Evolutionary conservation across 2,888 invertebrate species (phyloP), one percentile per base, ranked within the genome.

Genomic region (Dusona sp.): DNA sequence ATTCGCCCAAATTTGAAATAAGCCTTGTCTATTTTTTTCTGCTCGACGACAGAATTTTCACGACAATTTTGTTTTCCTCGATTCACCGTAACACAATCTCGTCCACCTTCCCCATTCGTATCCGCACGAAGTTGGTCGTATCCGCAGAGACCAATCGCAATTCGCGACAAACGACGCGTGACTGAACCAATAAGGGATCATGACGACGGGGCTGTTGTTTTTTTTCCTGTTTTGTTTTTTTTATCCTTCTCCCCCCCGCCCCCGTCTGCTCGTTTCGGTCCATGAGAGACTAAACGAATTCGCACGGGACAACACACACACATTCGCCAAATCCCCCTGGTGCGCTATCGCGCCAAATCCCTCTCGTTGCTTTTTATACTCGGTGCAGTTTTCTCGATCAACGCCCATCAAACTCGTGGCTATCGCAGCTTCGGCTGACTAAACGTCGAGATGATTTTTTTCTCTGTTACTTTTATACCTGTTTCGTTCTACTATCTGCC

Each of bases 151-250:
- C 45, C 90, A 89, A 91, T 91, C 89, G 88, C 79, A 85, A 85
- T 85, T 85, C 68, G 57, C 88, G 85, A 78, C 90, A 87, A 90
- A 91, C 91, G 91, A 89, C 89, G 91, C 92, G 91, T 92, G 91
- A 92, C 92, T 90, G 90, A 91, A 91, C 91, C 92, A 92, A 92
- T 92, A 92, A 91, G 89, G 89, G 89, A 87, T 87, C 84, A 83
- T 85, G 87, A 86, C 87, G 73, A 78, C 77, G 33, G 61, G 33
- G 68, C 78, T 68, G 51, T 65, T 36, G 54, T 54, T 29, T 13
- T 38, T 42, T 67, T n/a, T n/a, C 75, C 72, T 82, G 45, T 38
- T 70, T 36, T 45, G n/a, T 57, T 70, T 67, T 42, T 51, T 45
- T 67, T 65, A 13, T 13, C 54, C 22, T 19, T 61, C 64, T 54